Evolutionary conservation across 2,888 invertebrate species (phyloP).

Genomic region (Laspeyria flexula): DNA sequence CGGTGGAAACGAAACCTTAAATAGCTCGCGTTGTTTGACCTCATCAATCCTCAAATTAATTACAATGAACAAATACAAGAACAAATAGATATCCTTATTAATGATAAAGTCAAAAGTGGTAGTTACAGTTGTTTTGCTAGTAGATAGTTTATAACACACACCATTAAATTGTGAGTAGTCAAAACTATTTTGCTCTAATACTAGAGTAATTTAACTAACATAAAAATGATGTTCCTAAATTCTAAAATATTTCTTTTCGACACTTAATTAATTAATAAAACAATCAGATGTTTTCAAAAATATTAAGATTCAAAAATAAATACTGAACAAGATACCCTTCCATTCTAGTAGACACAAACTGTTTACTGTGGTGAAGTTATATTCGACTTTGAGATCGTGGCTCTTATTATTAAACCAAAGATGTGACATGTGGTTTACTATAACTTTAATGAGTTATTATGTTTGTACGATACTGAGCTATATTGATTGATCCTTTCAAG

Average conservation of each 20-base stretch:
- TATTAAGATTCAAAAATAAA: no score
- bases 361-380: not conserved
- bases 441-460: not conserved
- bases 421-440: not conserved
- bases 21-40: slow-evolving; percentile 24
- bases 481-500: no score
- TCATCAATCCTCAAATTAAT: slow-evolving; percentile 37
- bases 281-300: no score
- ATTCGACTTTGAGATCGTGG: not conserved
- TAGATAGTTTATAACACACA: not conserved
- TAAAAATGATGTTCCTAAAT: no score
- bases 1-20: slow-evolving; percentile 16
- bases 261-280: no score
- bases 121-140: not conserved
- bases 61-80: slow-evolving; percentile 7
- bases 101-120: not conserved
- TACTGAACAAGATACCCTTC: no score
- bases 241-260: no score
- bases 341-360: no score
- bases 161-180: not conserved
- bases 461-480: not conserved
- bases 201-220: no score
- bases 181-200: not conserved
- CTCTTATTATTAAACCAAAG: not conserved
- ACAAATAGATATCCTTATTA: not conserved